Base-by-base conservation (phyloP, 2,888 invertebrate genomes). In the Cactoblastis cactorum region DNA sequence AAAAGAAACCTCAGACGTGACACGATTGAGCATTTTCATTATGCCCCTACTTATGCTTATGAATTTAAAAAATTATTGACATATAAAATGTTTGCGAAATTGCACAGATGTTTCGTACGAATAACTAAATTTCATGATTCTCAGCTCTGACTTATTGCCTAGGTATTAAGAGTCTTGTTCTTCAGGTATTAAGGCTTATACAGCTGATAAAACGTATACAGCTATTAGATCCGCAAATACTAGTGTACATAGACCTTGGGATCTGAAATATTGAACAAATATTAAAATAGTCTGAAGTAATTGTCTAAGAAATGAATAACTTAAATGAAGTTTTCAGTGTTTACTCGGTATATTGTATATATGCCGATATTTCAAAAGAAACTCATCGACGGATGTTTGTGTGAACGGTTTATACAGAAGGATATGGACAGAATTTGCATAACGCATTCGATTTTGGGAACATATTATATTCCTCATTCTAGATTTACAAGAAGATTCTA, bases 171-270 rank as follows among this genome's bases (percentile, higher is more conserved):
- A n/a, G 6, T 24, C 48, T 48, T 48, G 38, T 38, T 37, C 2
- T 24, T 38, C 28, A 38, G 28, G 38, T 38, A n/a, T 19, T 45
- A 45, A 45, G 33, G 45, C 18, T 19, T 12, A 45, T 12, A 24
- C 12, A 35, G 14, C 14, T 35, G 34, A 28, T 9, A 28, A 28
- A 28, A 28, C 18, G 4, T 39, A 22, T 28, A 28, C 9, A 9
- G 9, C 28, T 14, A 35, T 47, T 47, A 47, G 47, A 47, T 24
- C 28, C 24, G 24, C 28, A 14, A 38, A 22, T 15, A 47, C 17
- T n/a, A n/a, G n/a, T 37, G 47, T 47, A 33, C 3, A 28, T 11
- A 33, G 52, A 46, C 55, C 55, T 55, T 55, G 55, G 45, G 39
- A 15, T 37, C 12, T 48, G 38, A 47, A 46, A 51, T 33, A 46